Evolutionary conservation across 2,113 vertebrate species (phyloP), one percentile per base, ranked within the genome.

Genomic region (Spizaetus ornatus): DNA sequence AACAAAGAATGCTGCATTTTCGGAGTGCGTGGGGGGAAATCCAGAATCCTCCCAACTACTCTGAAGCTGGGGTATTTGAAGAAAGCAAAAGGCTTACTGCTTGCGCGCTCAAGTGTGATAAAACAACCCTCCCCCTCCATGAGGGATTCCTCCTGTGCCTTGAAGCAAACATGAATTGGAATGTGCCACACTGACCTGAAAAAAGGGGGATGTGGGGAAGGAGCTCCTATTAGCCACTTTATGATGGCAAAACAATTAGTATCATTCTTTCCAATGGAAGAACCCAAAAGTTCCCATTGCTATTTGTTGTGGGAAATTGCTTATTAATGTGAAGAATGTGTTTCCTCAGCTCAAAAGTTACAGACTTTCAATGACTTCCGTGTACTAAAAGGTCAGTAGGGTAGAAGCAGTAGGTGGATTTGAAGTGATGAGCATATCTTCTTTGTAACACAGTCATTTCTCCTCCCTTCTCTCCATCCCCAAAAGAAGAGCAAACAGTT

Each of bases 71-170:
- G 67, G 31, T 88, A 36, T 23, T 40, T 83, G 78, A 86, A 88
- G 84, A 77, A 79, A 96, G 87, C 29, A 71, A 86, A 95, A 79
- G 45, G 29, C 50, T 91, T 66, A 40, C 59, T 72, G 62, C 67
- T 52, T 40, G 40, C 4, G 12, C 0, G 5, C 26, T 61, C 1
- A 10, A 95, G 56, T 0, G 0, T 63, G 74, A 45, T 69, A 50
- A 72, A 93, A 81, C 34, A 27, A 61, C 78, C 82, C 80, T 91
- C 87, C 88, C 95, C 89, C 85, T 94, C 59, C 73, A 56, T 12
- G 27, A 94, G 93, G 97, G 97, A 99, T 98, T 99, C 98, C 98
- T 97, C 96, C 91, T 78, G 97, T 91, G 96, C 96, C 96, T 92
- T 90, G 88, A 98, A 97, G 98, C 98, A 97, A 96, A 96, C 96